A percentile compares a stretch with the other conserved stretches of the same genome.
Evolutionary conservation across 2,888 invertebrate genomes (phyloP).

Genomic region (Heliconius cydno): DNA sequence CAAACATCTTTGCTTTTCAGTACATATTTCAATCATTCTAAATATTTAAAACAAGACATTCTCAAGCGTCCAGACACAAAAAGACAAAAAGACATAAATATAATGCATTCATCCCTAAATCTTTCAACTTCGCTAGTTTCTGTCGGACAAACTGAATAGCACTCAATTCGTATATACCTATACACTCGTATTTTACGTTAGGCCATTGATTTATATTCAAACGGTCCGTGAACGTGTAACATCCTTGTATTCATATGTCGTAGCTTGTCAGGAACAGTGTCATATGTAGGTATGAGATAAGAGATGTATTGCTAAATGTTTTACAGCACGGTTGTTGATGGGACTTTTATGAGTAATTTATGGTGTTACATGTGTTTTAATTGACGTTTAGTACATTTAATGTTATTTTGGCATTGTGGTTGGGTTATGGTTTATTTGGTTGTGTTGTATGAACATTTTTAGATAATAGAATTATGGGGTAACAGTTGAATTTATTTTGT

Average conservation of each 20-base stretch:
- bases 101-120: constrained; percentile 38
- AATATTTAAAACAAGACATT: constrained; percentile 11
- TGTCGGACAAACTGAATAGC: constrained; percentile 43
- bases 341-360: constrained; percentile 31
- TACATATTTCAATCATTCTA: neutral
- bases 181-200: constrained; percentile 47
- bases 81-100: constrained; percentile 27
- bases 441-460: neutral
- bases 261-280: constrained; percentile 41
- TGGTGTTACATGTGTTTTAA: constrained; percentile 17
- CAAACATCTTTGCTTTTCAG: neutral
- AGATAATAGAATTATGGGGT: neutral
- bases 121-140: constrained; percentile 39
- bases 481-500: too few species aligned
- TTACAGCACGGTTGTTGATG: constrained; percentile 32
- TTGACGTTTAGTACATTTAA: constrained; percentile 7
- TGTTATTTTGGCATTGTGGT: neutral
- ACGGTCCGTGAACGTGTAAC: constrained; percentile 50
- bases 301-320: constrained; percentile 36
- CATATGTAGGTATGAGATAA: constrained; percentile 43
- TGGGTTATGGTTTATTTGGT: neutral
- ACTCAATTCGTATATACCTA: constrained; percentile 32
- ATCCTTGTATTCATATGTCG: constrained; percentile 54
- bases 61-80: constrained; percentile 13
- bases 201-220: constrained; percentile 51